Evolutionary conservation across 2,888 invertebrate species (phyloP).

Genomic region (Epinotia brunnichana): DNA sequence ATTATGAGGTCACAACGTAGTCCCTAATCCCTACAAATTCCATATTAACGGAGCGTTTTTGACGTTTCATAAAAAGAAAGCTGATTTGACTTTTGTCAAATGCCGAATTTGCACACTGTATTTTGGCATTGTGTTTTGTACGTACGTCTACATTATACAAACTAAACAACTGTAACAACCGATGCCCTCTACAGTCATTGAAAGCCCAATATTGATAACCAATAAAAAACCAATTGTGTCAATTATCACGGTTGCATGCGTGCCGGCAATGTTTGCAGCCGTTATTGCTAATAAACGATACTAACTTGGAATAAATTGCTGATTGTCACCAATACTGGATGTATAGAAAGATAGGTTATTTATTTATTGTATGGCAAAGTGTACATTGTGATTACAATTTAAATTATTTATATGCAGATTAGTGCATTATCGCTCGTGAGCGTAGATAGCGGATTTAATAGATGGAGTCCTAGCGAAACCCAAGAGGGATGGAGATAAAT

Average conservation of each 20-base stretch:
- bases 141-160: not conserved
- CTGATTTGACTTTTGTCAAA: no score
- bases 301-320: conserved; percentile 18
- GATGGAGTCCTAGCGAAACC: no score
- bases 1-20: no score
- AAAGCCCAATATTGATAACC: conserved; percentile 19
- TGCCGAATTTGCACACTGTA: not conserved
- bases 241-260: conserved; percentile 28
- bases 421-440: no score
- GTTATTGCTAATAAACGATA: conserved; percentile 30
- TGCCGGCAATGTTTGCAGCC: not conserved
- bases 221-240: conserved; percentile 31
- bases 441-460: no score
- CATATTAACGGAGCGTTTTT: no score
- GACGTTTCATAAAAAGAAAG: no score
- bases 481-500: no score
- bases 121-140: not conserved
- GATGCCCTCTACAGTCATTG: conserved; percentile 21
- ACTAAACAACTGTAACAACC: not conserved
- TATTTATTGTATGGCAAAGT: no score
- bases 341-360: not conserved
- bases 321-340: conserved; percentile 5
- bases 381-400: no score
- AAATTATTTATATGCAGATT: no score
- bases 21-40: no score